A percentile compares a stretch with the other conserved stretches of the same genome.
These are phyloP conservation scores for Dendrocincla tyrannina DNA, from an alignment of 2,797 vertebrate species.

Conservation along the genomic window DNA sequence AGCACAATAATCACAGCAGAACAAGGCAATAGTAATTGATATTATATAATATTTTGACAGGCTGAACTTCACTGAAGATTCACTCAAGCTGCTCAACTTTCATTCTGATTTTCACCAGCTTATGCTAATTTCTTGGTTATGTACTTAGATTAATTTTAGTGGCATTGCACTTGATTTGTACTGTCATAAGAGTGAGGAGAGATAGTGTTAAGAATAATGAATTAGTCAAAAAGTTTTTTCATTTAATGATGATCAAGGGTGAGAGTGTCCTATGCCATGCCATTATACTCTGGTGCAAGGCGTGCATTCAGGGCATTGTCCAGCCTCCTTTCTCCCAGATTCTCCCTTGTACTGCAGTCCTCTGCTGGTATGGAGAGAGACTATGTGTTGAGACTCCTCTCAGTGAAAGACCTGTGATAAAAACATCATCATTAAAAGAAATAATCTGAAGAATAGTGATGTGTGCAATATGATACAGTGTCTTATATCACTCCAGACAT, in stretches of 20 bases:
- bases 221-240: background rate
- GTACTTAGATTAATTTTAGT: background rate
- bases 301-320: background rate
- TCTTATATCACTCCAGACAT: background rate
- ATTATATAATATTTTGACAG: background rate
- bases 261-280: background rate
- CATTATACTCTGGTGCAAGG: background rate
- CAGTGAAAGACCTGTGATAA: background rate
- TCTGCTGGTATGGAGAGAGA: background rate
- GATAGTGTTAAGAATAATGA: background rate
- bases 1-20: background rate
- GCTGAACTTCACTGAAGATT: background rate
- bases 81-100: background rate
- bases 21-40: background rate
- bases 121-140: background rate
- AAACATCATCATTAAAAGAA: background rate
- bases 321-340: background rate
- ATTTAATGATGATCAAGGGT: background rate
- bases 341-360: background rate
- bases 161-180: background rate
- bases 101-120: background rate
- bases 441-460: background rate
- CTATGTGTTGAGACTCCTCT: background rate
- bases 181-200: background rate
- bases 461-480: background rate